Conservation (phyloP, 2,888 invertebrate species). For the Lingula anatina region DNA sequence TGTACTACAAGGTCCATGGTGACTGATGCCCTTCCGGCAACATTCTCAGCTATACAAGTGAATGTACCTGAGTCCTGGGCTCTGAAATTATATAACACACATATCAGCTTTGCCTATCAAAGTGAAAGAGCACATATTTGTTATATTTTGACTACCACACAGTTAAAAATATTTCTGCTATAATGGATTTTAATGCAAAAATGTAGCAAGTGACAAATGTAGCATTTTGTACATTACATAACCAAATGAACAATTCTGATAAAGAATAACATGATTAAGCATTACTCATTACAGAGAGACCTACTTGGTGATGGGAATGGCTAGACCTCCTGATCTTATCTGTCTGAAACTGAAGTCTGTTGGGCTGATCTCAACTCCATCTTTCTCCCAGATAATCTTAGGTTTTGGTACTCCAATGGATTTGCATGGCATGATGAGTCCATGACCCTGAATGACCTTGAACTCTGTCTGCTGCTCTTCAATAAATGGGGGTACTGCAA, state of each 20-base stretch:
- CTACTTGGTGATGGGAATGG: no score
- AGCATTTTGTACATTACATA: no score
- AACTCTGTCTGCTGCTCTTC: conserved; percentile 23
- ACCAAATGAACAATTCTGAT: no score
- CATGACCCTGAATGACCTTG: conserved; percentile 32
- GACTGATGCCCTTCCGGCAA: conserved; percentile 40
- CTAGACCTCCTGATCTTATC: conserved; percentile 33
- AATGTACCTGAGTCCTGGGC: conserved; percentile 50
- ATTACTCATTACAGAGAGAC: no score
- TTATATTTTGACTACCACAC: no score
- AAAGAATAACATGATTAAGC: no score
- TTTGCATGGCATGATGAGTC: conserved; percentile 45
- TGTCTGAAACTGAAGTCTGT: conserved; percentile 27
- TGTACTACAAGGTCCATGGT: conserved; percentile 32
- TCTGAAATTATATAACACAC: conserved; percentile 32
- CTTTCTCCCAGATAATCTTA: conserved; percentile 40
- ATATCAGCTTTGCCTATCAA: conserved; percentile 53
- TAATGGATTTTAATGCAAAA: no score
- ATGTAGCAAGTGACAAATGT: no score
- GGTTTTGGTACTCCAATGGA: conserved; percentile 49
- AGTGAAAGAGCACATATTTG: no score
- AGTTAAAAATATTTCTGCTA: no score
- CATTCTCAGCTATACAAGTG: conserved; percentile 51
- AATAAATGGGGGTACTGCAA: conserved; percentile 44
- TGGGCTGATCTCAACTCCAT: conserved; percentile 26